Percentiles rank a stretch among this genome's conserved stretches.
These are phyloP conservation scores for Nothocercus nigrocapillus DNA, from an alignment of 2,113 vertebrate species.

Conservation along the genomic window DNA sequence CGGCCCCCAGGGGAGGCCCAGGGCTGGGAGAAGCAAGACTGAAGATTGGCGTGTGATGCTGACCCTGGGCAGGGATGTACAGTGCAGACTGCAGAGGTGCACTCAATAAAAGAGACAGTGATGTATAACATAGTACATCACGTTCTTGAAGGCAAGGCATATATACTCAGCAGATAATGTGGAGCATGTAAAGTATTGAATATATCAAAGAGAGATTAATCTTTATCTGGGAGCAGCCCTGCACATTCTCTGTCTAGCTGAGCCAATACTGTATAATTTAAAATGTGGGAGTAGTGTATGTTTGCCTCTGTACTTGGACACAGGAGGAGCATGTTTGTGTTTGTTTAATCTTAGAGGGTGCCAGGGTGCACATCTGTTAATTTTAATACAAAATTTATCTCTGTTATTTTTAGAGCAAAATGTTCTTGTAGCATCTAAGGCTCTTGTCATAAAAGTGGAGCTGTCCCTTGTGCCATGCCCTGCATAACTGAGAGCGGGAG, in stretches of 20 bases:
- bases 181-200: constrained; percentile 63
- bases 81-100: neutral
- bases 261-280: constrained; percentile 39
- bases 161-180: constrained; percentile 70
- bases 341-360: neutral
- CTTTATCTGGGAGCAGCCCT: constrained; percentile 45
- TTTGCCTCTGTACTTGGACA: neutral
- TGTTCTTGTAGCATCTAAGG: neutral
- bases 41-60: constrained; percentile 27
- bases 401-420: neutral
- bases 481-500: rapidly evolving
- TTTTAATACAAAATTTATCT: neutral
- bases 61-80: constrained; percentile 43
- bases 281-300: neutral
- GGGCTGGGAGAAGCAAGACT: neutral
- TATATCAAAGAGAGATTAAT: constrained; percentile 69
- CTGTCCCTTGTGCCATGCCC: neutral
- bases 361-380: neutral
- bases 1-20: neutral
- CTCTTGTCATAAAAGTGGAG: neutral
- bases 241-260: constrained; percentile 32
- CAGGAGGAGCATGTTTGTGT: neutral
- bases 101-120: constrained; percentile 62
- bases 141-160: constrained; percentile 58
- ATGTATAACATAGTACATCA: constrained; percentile 68